A percentile compares a stretch with the other conserved stretches of the same genome.
Conservation (phyloP, 2,888 invertebrate species). For the Cordilura impudica region DNA sequence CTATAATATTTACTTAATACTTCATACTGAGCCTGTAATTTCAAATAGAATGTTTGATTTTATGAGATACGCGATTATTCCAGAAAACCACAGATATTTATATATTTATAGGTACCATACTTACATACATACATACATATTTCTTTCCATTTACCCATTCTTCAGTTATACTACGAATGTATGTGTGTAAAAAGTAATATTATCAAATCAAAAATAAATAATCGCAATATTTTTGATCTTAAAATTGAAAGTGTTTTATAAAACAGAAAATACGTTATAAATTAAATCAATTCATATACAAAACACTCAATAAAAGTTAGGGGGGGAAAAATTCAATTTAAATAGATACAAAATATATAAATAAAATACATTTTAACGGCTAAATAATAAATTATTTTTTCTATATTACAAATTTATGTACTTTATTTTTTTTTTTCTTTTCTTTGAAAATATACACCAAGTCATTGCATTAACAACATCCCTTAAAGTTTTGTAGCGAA, state of each 20-base stretch:
- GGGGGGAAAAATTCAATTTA: conserved; percentile 31
- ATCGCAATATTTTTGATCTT: conserved; percentile 6
- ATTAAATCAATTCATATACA: background rate
- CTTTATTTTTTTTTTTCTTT: conserved; percentile 4
- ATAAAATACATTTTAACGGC: conserved; percentile 23
- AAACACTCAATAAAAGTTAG: background rate
- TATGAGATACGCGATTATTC: too few species aligned
- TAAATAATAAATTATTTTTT: conserved; percentile 31
- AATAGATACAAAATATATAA: conserved; percentile 21
- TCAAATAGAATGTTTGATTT: too few species aligned
- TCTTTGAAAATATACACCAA: conserved; percentile 22
- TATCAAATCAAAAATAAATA: background rate
- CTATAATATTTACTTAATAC: too few species aligned
- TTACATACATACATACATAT: too few species aligned
- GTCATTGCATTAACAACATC: conserved; percentile 56
- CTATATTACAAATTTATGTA: conserved; percentile 1
- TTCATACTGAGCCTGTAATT: too few species aligned
- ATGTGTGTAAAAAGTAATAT: background rate
- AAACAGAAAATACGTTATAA: background rate
- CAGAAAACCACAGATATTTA: too few species aligned
- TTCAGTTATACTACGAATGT: too few species aligned
- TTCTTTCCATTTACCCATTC: too few species aligned
- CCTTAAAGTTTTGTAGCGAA: conserved; percentile 51
- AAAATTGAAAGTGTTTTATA: conserved; percentile 12
- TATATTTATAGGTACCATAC: too few species aligned